Base-by-base conservation (phyloP, 1,140 invertebrate species). In the Zophobas atratus region DNA sequence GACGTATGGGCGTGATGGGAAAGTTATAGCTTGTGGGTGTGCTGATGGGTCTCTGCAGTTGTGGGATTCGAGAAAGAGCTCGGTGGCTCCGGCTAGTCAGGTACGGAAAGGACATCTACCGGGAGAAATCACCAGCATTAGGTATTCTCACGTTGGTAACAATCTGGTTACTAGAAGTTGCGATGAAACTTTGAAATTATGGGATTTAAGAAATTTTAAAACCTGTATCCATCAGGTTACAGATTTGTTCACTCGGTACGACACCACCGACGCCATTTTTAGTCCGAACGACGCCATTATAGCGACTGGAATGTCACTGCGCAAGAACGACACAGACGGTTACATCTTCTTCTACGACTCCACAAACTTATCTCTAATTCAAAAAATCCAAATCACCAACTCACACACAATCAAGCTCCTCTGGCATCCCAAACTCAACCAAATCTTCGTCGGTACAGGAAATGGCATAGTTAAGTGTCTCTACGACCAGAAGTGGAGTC, bases 401-500 rank as follows among this genome's bases (percentile, higher is more conserved):
- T 94, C 95, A 0, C 94, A 96, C 84, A 92, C 98, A 0, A 96
- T 99, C 38, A 94, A 97, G 84, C 92, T 93, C 1, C 84, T 95
- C 1, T 99, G 98, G 98, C 98, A 99, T 88, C 95, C 98, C 0
- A 97, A 97, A 87, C 87, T 99, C 0, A 99, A 99, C 87, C 98
- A 99, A 85, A 93, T 99, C 76, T 95, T 99, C 76, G 92, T 97
- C 5, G 95, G 97, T 0, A 95, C 95, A 83, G 96, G 96, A 1
- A 96, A 99, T 88, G 98, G 98, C 0, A 90, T 91, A 1, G 92
- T 98, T 0, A 96, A 97, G 83, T 92, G 96, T 57, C 97, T 93
- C 83, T 99, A 99, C 82, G 97, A 99, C 86, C 92, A 94, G 1
- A 92, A 94, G 72, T 90, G 91, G 60, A 97, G 96, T 86, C 88